Evolutionary conservation across 2,888 invertebrate genomes (phyloP), one percentile per base, ranked within the genome.

Genomic region (Platycheirus albimanus): DNA sequence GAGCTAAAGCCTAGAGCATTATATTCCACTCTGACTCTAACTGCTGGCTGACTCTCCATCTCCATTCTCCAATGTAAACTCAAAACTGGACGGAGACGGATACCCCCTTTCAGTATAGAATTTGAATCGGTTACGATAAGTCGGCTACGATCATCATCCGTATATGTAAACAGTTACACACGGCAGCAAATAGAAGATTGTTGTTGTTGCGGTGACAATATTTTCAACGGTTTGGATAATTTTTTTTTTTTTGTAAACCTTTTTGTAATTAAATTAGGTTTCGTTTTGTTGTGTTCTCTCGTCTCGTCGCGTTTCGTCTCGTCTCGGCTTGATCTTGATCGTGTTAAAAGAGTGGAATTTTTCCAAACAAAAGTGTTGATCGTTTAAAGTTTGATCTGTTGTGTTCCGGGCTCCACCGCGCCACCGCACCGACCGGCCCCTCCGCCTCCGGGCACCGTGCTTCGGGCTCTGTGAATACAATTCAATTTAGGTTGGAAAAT

Each of bases 101-200:
- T 52, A 63, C 77, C 61, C 54, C 67, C 76, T 45, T 61, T 72
- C 11, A 81, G 81, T 81, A 63, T 72, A 54, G 13, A 36, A 77
- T 63, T 77, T 71, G 81, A 81, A 81, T 81, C 77, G 77, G 81
- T 67, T 67, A 71, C 71, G 81, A 81, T 81, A 77, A 81, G 81
- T 77, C 47, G 51, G 38, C 15, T 67, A 67, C 58, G 76, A 80
- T 75, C 69, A 66, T n/a, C n/a, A 71, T 45, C 41, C n/a, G n/a
- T n/a, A 49, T 36, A 30, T 66, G 47, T 38, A 54, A 19, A 56
- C 49, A 43, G 66, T 61, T 41, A 69, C 13, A 30, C 58, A 41
- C 51, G 28, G 30, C 56, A 56, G 24, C 47, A 33, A 15, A 28
- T 51, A 43, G 52, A 36, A n/a, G n/a, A n/a, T n/a, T n/a, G n/a